A percentile compares a stretch with the other conserved stretches of the same genome.
phyloP scores from a whole-genome alignment of 2,888 invertebrate species.

The Zygogramma bicolorata region DNA sequence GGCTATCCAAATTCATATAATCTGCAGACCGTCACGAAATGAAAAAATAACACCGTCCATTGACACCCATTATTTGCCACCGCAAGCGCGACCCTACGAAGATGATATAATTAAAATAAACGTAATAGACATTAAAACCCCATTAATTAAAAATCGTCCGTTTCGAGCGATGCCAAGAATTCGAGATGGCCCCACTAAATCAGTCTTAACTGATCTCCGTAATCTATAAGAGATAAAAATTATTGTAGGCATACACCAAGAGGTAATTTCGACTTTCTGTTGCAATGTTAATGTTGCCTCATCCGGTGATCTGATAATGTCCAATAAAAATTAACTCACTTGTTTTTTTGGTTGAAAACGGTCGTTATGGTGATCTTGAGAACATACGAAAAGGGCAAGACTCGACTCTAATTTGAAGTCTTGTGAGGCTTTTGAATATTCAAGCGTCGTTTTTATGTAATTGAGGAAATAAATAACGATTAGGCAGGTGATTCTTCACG shows the following conservation, averaged over 20 bases:
- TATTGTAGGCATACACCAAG: conserved; percentile 8
- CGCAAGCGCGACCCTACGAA: neutral
- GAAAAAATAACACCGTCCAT: neutral
- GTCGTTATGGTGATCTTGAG: conserved; percentile 10
- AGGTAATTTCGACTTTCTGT: conserved; percentile 1
- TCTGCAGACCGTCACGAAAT: neutral
- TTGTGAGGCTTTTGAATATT: conserved; percentile 14
- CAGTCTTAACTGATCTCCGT: neutral
- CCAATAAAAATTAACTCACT: conserved; percentile 25
- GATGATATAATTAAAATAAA: neutral
- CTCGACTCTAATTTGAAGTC: neutral
- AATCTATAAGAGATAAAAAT: conserved; percentile 14
- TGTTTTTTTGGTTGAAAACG: conserved; percentile 21
- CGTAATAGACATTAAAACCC: neutral
- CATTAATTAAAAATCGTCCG: conserved; percentile 7
- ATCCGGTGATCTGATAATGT: conserved; percentile 24
- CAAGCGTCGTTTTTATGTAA: conserved; percentile 7
- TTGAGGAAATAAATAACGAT: conserved; percentile 17
- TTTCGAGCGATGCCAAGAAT: neutral
- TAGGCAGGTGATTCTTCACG: conserved; percentile 19
- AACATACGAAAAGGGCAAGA: neutral
- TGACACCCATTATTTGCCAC: neutral
- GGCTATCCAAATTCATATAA: neutral
- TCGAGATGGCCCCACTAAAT: conserved; percentile 3
- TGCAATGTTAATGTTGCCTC: conserved; percentile 6